Conservation (phyloP, 2,113 vertebrate genomes). For the Cromileptes altivelis region DNA sequence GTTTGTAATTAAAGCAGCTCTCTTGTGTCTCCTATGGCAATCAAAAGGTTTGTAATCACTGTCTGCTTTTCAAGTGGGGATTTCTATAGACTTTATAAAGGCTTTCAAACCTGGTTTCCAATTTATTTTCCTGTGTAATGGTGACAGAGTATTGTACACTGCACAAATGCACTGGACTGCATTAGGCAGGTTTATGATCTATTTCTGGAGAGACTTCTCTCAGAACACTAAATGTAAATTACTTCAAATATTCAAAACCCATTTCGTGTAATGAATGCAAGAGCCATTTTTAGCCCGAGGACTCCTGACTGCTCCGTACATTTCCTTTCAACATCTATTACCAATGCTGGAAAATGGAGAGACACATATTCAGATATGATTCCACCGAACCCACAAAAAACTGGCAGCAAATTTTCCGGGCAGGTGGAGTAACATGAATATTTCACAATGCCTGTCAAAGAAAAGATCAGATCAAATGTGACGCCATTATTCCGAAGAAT, state of each 20-base stretch:
- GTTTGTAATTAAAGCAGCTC: constrained; percentile 1
- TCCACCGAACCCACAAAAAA: constrained; percentile 68
- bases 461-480: constrained; percentile 77
- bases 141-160: not conserved
- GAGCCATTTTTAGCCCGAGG: not conserved
- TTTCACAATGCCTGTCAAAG: constrained; percentile 79
- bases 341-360: constrained; percentile 59
- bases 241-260: not conserved
- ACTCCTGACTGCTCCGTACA: not conserved
- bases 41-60: not conserved
- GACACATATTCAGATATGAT: constrained; percentile 58
- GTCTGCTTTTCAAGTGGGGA: not conserved
- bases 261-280: not conserved
- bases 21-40: not conserved
- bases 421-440: constrained; percentile 82
- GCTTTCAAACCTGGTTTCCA: constrained; percentile 4
- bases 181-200: not conserved
- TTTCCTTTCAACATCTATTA: constrained; percentile 16
- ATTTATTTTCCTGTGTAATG: not conserved
- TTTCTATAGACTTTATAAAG: not conserved
- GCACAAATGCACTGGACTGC: not conserved
- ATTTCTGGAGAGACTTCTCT: constrained; percentile 23
- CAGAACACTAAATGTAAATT: not conserved
- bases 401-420: constrained; percentile 72
- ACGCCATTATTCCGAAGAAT: constrained; percentile 72